Conservation (phyloP, 2,888 invertebrate species). For the Danaus chrysippus region DNA sequence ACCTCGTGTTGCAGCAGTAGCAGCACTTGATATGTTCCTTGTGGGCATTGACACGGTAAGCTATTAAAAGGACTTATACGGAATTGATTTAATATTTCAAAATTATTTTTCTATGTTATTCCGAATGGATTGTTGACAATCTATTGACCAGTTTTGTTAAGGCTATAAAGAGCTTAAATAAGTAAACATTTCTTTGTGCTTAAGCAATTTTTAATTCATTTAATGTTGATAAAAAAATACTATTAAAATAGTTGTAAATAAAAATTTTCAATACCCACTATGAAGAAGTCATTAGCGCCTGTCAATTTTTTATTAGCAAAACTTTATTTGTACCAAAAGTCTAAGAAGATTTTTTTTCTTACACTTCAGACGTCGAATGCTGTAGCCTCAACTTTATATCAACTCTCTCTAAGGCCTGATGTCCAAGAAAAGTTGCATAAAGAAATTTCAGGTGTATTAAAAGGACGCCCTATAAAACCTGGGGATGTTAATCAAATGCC, state of each 20-base stretch:
- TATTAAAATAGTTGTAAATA: no score
- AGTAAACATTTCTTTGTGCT: no score
- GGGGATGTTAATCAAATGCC: slow-evolving; percentile 81
- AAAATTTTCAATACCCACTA: no score
- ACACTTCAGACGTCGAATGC: slow-evolving; percentile 85
- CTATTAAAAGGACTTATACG: slow-evolving; percentile 9
- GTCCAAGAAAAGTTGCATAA: slow-evolving; percentile 81
- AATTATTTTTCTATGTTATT: no score
- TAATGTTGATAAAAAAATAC: no score
- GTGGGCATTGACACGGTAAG: slow-evolving; percentile 89
- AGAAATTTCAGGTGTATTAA: slow-evolving; percentile 75
- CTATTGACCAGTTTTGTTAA: no score
- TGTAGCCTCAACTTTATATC: slow-evolving; percentile 85
- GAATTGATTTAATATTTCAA: no score
- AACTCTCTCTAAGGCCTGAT: slow-evolving; percentile 82
- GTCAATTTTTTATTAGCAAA: neutral
- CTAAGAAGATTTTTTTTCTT: neutral
- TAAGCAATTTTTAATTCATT: no score
- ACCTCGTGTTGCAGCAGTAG: slow-evolving; percentile 82
- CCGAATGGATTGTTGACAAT: no score
- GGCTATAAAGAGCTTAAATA: no score
- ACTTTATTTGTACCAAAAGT: neutral
- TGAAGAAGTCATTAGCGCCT: neutral
- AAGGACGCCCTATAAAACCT: slow-evolving; percentile 68
- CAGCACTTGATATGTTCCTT: slow-evolving; percentile 86